These are phyloP conservation scores for Sisyra terminalis DNA, from an alignment of 2,888 invertebrate species.

Conservation along the genomic window DNA sequence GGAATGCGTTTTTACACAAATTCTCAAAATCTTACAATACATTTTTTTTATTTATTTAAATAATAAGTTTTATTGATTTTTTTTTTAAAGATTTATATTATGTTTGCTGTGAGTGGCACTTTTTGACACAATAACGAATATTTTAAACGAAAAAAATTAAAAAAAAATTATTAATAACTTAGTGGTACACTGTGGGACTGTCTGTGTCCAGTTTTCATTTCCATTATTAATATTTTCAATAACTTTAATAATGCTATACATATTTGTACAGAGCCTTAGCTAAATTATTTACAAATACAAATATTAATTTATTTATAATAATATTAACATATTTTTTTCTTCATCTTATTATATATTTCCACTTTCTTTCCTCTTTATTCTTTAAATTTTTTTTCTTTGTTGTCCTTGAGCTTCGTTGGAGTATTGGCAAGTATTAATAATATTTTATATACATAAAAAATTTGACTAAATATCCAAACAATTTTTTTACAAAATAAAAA, in stretches of 20 bases:
- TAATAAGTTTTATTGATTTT: constrained; percentile 1
- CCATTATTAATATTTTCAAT: neutral
- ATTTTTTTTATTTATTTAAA: neutral
- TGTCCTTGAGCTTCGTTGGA: too few relatives aligned
- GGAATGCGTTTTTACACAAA: neutral
- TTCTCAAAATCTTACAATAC: neutral
- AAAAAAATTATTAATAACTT: too few relatives aligned
- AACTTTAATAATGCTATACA: neutral
- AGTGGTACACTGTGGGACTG: neutral
- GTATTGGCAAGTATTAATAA: too few relatives aligned
- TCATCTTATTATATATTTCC: neutral
- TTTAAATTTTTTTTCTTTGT: too few relatives aligned
- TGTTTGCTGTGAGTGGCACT: neutral
- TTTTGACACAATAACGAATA: too few relatives aligned
- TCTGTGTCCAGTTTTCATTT: neutral
- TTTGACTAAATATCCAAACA: too few relatives aligned
- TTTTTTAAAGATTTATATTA: neutral
- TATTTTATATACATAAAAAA: too few relatives aligned
- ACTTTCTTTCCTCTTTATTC: neutral
- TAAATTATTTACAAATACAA: neutral
- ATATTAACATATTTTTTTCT: neutral
- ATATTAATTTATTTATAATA: constrained; percentile 1
- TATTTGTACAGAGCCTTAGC: too few relatives aligned
- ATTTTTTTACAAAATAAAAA: too few relatives aligned
- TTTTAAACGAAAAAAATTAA: too few relatives aligned